These are phyloP conservation scores for Rissa tridactyla DNA, from an alignment of 2,113 vertebrate genomes.

Conservation along the genomic window DNA sequence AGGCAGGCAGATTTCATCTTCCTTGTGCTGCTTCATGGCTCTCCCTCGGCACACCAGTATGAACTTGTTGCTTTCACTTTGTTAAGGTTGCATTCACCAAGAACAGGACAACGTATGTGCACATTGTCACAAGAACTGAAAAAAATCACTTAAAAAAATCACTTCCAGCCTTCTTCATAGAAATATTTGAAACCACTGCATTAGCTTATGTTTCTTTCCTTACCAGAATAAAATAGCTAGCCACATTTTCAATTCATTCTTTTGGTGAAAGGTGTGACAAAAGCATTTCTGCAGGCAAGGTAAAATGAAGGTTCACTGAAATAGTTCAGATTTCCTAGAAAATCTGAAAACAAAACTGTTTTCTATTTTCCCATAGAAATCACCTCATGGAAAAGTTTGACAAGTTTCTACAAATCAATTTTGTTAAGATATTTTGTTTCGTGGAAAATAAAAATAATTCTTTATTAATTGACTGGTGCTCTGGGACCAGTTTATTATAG, in stretches of 20 bases:
- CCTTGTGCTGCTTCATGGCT: background rate
- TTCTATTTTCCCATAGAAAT: background rate
- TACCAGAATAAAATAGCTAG: background rate
- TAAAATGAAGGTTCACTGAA: background rate
- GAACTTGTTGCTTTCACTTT: background rate
- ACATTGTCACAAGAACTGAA: background rate
- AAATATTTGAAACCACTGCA: background rate
- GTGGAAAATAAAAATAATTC: background rate
- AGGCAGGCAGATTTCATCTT: background rate
- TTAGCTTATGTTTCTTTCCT: background rate
- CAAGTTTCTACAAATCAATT: background rate
- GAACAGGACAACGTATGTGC: background rate
- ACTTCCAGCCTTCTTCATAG: background rate
- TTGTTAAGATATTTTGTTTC: background rate
- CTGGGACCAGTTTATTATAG: background rate
- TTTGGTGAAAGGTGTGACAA: background rate
- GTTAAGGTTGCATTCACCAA: background rate
- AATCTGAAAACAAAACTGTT: background rate
- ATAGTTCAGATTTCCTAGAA: background rate
- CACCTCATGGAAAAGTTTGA: background rate
- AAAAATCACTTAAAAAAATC: background rate
- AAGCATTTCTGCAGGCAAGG: background rate
- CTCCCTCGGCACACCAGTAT: background rate
- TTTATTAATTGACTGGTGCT: background rate
- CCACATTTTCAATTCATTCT: background rate